Evolutionary conservation across 2,113 vertebrate genomes (phyloP), one percentile per base, ranked within the genome.

Genomic region (Periophthalmodon schlosseri): DNA sequence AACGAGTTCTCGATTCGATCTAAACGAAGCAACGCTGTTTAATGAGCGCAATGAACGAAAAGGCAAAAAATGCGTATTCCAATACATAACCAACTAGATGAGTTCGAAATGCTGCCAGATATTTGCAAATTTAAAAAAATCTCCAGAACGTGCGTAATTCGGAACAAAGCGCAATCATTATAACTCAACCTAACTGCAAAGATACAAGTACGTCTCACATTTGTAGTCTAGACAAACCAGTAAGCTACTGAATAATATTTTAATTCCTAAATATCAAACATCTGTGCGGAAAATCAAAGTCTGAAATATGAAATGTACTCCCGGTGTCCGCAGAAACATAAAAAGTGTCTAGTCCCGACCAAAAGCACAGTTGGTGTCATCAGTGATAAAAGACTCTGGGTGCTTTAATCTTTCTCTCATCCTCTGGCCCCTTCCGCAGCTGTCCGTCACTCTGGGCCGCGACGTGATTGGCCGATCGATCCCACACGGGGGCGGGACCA

Each of bases 391-490:
- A 65, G 63, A 16, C 63, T 36, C 67, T 74, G 49, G 39, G 44
- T 16, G 67, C 58, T 75, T 60, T 74, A 73, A 63, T 63, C 60
- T 63, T 76, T 72, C 73, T 83, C 79, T 69, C 36, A 44, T 65
- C 73, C 80, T 69, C 57, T 67, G 74, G 70, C 80, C 85, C 85
- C 79, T 78, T 87, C 83, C 86, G 69, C 76, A 83, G 84, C 84
- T 88, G 84, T 86, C 85, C 82, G 87, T 86, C 72, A 73, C 61
- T 54, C 46, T 64, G 68, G n/a, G 86, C 84, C 79, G 86, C 85
- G 86, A 84, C 80, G 78, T 79, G 86, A 85, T 72, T 80, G 73
- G 80, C 85, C 71, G 82, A 73, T 82, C 89, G 85, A 92, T 89
- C 84, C 86, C 83, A 82, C 86, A 85, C 64, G 88, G 86, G 57